Conservation (phyloP, 2,797 vertebrate genomes). For the Argyrosomus regius region DNA sequence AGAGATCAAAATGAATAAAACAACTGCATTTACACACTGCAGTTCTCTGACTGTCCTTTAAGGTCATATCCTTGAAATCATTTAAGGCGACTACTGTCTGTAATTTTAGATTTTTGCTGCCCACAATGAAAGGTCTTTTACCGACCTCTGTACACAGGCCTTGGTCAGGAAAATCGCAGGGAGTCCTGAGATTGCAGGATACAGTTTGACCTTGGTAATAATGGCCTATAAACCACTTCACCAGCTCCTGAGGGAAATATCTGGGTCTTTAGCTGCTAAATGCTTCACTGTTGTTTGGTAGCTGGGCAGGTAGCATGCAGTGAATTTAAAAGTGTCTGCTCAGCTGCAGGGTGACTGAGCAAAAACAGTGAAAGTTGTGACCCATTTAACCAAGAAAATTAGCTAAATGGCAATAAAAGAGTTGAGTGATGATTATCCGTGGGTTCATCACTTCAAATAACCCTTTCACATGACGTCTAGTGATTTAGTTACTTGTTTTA, state of each 20-base stretch:
- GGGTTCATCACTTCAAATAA: neutral
- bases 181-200: neutral
- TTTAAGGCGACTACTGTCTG: slow-evolving; percentile 16
- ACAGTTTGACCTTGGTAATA: neutral
- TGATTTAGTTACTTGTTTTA: neutral
- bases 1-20: no score
- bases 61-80: slow-evolving; percentile 3
- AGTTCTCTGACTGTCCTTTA: neutral
- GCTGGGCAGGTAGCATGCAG: neutral
- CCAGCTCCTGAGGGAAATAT: no score
- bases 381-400: neutral
- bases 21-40: neutral
- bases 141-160: neutral
- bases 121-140: slow-evolving; percentile 22
- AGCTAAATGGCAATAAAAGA: neutral
- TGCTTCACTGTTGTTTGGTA: no score
- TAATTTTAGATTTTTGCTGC: slow-evolving; percentile 28
- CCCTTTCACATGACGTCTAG: neutral
- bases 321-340: neutral
- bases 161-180: neutral
- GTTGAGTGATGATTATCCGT: neutral
- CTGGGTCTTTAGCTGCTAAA: neutral
- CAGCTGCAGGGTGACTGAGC: neutral
- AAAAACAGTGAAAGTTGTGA: neutral
- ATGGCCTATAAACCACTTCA: no score